These are phyloP conservation scores for Hemichromis elongatus DNA, from an alignment of 2,113 vertebrate genomes.

Conservation along the genomic window DNA sequence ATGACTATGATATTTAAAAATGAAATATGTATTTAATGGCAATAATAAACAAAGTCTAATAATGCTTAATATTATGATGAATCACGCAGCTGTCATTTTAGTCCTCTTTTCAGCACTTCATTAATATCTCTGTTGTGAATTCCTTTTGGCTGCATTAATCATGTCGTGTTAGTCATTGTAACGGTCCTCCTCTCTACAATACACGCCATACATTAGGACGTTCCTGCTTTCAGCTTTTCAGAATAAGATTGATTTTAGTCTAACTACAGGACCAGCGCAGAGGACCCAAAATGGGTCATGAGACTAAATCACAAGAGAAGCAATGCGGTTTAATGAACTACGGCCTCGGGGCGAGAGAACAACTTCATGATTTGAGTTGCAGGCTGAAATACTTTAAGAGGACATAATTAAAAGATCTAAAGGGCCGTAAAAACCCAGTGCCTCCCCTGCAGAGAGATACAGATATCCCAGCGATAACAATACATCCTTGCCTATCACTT, in stretches of 20 bases:
- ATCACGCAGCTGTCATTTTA: neutral
- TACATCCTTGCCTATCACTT: neutral
- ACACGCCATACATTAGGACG: neutral
- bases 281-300: conserved; percentile 52
- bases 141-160: neutral
- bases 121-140: neutral
- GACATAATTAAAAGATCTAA: conserved; percentile 33
- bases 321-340: conserved; percentile 35
- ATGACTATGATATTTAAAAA: neutral
- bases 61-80: neutral
- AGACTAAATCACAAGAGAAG: conserved; percentile 64
- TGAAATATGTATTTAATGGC: neutral
- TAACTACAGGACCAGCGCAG: neutral
- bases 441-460: neutral
- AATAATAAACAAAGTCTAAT: neutral
- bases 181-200: neutral
- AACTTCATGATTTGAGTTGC: conserved; percentile 14
- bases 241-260: neutral
- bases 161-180: neutral
- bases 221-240: neutral
- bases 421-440: neutral
- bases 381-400: conserved; percentile 21
- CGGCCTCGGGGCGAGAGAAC: conserved; percentile 9
- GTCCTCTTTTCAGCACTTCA: neutral
- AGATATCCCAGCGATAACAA: neutral